phyloP scores from a whole-genome alignment of 2,888 invertebrate genomes.

The Pseudococcus viburni region DNA sequence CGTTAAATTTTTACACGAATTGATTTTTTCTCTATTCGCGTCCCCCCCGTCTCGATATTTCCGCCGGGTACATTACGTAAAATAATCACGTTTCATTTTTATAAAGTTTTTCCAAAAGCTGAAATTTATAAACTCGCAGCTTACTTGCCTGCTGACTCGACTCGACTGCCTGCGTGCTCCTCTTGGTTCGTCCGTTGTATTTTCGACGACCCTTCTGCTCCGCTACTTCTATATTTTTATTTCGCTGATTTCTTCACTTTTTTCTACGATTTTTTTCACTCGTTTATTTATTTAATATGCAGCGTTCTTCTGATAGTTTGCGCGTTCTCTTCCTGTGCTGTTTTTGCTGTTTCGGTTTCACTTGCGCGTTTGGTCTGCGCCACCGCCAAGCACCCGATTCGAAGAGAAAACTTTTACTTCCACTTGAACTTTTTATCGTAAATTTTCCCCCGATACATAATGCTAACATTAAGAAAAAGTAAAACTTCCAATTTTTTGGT shows the following conservation, averaged over 20 bases:
- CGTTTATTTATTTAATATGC: constrained; percentile 25
- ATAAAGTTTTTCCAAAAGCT: constrained; percentile 22
- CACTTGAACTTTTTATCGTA: too few species aligned
- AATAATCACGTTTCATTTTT: constrained; percentile 47
- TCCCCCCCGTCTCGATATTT: not conserved
- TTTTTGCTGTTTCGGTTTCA: too few species aligned
- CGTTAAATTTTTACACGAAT: constrained; percentile 8
- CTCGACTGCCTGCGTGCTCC: too few species aligned
- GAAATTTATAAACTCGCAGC: constrained; percentile 6
- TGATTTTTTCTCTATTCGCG: not conserved
- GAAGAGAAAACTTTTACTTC: too few species aligned
- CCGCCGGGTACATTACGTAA: not conserved
- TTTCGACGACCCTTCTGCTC: not conserved
- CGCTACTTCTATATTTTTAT: not conserved
- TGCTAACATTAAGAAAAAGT: too few species aligned
- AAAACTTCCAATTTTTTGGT: too few species aligned
- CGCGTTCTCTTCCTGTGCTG: too few species aligned
- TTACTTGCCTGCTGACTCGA: not conserved
- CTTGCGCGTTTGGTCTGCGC: too few species aligned
- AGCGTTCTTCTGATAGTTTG: not conserved
- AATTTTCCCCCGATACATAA: too few species aligned
- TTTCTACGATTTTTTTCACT: not conserved
- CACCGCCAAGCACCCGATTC: too few species aligned
- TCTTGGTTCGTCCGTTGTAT: not conserved
- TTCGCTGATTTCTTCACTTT: constrained; percentile 13